A percentile compares a stretch with the other conserved stretches of the same genome.
These are phyloP conservation scores for Parauchenoglanis punctatus DNA, from an alignment of 2,797 vertebrate species.

Conservation along the genomic window DNA sequence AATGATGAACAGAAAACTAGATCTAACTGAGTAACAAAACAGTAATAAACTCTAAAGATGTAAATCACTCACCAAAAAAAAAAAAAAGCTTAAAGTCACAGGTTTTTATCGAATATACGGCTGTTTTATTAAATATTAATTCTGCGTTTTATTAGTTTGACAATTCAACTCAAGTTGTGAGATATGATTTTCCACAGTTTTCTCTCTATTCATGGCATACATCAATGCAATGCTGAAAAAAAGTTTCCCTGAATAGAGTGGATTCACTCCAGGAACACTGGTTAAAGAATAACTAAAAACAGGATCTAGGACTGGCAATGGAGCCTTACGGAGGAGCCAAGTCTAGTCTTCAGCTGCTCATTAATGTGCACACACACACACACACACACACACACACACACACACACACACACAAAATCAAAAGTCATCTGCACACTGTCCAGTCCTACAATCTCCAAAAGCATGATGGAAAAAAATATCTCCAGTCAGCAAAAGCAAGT, in stretches of 20 bases:
- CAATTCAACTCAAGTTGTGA: not conserved
- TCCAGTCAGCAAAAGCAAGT: slow-evolving; percentile 48
- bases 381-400: slow-evolving; percentile 25
- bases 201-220: not conserved
- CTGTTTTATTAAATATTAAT: not conserved
- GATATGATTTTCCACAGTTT: not conserved
- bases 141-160: not conserved
- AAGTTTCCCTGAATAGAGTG: slow-evolving; percentile 10
- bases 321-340: slow-evolving; percentile 24
- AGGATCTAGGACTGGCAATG: slow-evolving; percentile 41
- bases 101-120: not conserved
- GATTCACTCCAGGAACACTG: slow-evolving; percentile 25
- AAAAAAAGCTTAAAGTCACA: not conserved
- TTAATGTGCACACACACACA: slow-evolving; percentile 38
- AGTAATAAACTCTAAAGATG: not conserved
- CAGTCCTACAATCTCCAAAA: slow-evolving; percentile 41
- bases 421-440: slow-evolving; percentile 37
- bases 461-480: slow-evolving; percentile 25
- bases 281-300: slow-evolving; percentile 47
- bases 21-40: not conserved
- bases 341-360: slow-evolving; percentile 42
- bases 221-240: not conserved
- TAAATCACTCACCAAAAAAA: not conserved
- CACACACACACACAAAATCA: slow-evolving; percentile 1
- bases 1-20: not conserved